These are phyloP conservation scores for Mastacembelus armatus DNA, from an alignment of 2,797 vertebrate genomes.

Conservation along the genomic window DNA sequence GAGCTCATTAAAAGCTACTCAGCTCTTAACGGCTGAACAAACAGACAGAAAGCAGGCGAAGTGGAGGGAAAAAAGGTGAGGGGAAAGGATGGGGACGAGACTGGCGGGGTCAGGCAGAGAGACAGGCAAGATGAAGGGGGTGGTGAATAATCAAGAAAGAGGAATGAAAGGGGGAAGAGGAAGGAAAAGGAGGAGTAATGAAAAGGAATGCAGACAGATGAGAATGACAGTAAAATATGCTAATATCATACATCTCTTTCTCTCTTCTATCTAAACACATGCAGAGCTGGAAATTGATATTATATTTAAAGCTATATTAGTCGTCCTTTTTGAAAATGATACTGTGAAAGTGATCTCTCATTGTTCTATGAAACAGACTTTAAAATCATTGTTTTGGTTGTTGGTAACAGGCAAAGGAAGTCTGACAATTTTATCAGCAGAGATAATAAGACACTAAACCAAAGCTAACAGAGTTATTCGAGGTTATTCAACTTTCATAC, in stretches of 20 bases:
- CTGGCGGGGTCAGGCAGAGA: neutral
- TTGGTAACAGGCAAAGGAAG: too few relatives aligned
- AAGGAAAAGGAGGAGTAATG: constrained; percentile 37
- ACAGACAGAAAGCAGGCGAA: constrained; percentile 77
- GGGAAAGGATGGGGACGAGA: constrained; percentile 12
- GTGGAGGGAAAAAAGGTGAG: constrained; percentile 14
- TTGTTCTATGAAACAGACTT: too few relatives aligned
- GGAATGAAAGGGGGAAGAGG: constrained; percentile 6
- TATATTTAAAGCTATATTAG: neutral
- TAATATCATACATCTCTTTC: neutral
- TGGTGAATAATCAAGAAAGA: constrained; percentile 3
- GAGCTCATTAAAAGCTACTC: constrained; percentile 89
- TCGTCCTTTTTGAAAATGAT: neutral
- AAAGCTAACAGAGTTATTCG: too few relatives aligned
- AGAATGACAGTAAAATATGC: constrained; percentile 9
- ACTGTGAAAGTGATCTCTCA: neutral
- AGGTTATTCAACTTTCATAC: too few relatives aligned
- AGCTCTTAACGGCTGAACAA: constrained; percentile 85
- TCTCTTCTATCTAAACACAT: neutral
- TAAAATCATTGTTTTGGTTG: too few relatives aligned
- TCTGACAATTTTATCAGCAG: too few relatives aligned
- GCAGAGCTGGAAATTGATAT: neutral
- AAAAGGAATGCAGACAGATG: constrained; percentile 28
- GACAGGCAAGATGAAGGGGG: neutral
- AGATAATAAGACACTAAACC: too few relatives aligned